A percentile compares a stretch with the other conserved stretches of the same genome.
Conservation (phyloP, 2,797 vertebrate genomes). For the Rhinichthys osculus region DNA sequence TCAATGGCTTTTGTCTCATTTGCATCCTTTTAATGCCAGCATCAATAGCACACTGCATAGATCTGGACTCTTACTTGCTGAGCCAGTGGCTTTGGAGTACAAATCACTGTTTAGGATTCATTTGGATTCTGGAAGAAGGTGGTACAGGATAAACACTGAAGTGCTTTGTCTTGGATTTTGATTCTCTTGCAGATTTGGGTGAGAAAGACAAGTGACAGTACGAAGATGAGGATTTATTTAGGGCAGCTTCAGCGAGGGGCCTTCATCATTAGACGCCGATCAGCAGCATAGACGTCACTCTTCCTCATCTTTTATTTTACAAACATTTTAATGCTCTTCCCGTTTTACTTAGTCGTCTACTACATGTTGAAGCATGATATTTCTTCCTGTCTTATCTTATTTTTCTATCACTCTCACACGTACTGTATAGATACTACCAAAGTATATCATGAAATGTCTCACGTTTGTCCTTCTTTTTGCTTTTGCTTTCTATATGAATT, state of each 20-base stretch:
- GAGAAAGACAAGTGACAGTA: slow-evolving; percentile 98
- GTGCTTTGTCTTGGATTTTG: background rate
- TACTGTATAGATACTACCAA: slow-evolving; percentile 24
- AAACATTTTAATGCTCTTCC: slow-evolving; percentile 41
- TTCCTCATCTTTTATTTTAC: slow-evolving; percentile 33
- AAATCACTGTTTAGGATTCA: slow-evolving; percentile 36
- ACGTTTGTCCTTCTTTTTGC: background rate
- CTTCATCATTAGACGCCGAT: slow-evolving; percentile 95
- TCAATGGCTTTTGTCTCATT: slow-evolving; percentile 44
- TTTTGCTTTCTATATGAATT: slow-evolving; percentile 18
- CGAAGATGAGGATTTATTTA: slow-evolving; percentile 98
- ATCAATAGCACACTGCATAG: slow-evolving; percentile 25
- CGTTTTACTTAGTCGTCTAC: slow-evolving; percentile 1
- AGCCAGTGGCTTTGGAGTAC: slow-evolving; percentile 27
- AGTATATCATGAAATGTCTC: slow-evolving; percentile 31
- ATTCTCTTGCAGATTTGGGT: slow-evolving; percentile 90
- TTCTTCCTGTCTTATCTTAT: background rate
- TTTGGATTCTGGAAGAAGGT: slow-evolving; percentile 13
- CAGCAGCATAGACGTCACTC: slow-evolving; percentile 75
- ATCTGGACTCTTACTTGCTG: slow-evolving; percentile 24
- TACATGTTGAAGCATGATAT: slow-evolving; percentile 29
- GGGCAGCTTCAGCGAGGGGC: slow-evolving; percentile 98
- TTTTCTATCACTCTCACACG: background rate
- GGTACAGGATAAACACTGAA: slow-evolving; percentile 6
- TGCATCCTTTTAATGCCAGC: slow-evolving; percentile 48